These are phyloP conservation scores for Delichon dasypus DNA, from an alignment of 2,797 vertebrate species.

Conservation along the genomic window DNA sequence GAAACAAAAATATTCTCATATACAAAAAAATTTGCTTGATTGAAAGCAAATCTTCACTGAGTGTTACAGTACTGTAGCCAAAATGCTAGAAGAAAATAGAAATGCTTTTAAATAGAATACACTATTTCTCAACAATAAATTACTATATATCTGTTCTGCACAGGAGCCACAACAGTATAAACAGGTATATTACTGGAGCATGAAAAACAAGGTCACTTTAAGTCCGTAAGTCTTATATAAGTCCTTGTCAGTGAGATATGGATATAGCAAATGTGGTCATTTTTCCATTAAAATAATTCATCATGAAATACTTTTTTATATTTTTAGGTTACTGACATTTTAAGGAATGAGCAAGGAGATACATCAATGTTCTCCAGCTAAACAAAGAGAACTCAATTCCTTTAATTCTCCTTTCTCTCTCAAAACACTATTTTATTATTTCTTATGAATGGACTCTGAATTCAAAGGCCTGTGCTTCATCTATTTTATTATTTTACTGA, in stretches of 20 bases:
- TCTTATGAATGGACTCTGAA: not conserved
- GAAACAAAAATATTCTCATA: not conserved
- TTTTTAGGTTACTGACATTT: not conserved
- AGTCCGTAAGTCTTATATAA: not conserved
- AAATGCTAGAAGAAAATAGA: not conserved
- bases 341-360: not conserved
- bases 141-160: not conserved
- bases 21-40: not conserved
- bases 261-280: not conserved
- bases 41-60: not conserved
- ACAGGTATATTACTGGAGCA: not conserved
- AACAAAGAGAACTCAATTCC: not conserved
- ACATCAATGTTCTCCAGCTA: not conserved
- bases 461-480: not conserved
- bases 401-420: not conserved
- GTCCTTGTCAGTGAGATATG: not conserved
- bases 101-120: not conserved
- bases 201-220: not conserved
- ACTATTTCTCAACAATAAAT: not conserved
- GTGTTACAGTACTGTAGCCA: not conserved
- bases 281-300: not conserved
- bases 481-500: not conserved
- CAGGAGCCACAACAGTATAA: not conserved
- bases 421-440: not conserved
- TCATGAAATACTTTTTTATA: not conserved